phyloP scores from a whole-genome alignment of 2,888 invertebrate species.

The Temnothorax rugatulus region DNA sequence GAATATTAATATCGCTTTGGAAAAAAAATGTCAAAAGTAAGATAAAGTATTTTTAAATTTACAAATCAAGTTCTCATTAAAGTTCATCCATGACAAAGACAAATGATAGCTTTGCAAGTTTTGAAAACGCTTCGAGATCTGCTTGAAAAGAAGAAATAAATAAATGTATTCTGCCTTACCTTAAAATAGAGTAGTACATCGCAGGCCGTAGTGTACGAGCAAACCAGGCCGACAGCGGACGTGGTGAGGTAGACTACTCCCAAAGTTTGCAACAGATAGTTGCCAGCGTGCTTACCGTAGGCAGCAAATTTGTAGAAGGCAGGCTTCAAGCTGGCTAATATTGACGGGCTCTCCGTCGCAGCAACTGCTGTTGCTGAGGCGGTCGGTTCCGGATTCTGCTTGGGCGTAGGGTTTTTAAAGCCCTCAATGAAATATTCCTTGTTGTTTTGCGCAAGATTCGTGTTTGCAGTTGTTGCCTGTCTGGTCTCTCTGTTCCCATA shows the following conservation, averaged over 20 bases:
- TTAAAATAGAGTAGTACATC: slow-evolving; percentile 62
- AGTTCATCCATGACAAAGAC: not conserved
- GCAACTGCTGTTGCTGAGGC: too few species aligned
- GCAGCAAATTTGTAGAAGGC: too few species aligned
- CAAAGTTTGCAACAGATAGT: slow-evolving; percentile 40
- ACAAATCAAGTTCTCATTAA: not conserved
- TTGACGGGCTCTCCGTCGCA: too few species aligned
- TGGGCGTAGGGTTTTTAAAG: too few species aligned
- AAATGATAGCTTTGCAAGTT: not conserved
- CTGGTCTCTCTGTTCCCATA: not conserved
- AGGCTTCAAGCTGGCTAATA: too few species aligned
- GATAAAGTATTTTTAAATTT: not conserved
- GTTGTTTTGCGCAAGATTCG: too few species aligned
- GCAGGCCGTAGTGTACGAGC: slow-evolving; percentile 89
- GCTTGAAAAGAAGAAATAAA: not conserved
- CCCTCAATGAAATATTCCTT: too few species aligned
- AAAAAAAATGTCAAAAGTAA: not conserved
- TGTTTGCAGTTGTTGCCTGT: not conserved
- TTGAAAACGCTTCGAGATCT: not conserved
- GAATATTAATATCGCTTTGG: not conserved
- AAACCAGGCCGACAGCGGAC: slow-evolving; percentile 88
- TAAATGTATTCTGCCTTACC: not conserved
- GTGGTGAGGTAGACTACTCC: slow-evolving; percentile 87
- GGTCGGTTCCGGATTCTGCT: too few species aligned
- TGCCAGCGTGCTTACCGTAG: too few species aligned